These are phyloP conservation scores for Brachirus orientalis DNA, from an alignment of 2,113 vertebrate species.

Conservation along the genomic window DNA sequence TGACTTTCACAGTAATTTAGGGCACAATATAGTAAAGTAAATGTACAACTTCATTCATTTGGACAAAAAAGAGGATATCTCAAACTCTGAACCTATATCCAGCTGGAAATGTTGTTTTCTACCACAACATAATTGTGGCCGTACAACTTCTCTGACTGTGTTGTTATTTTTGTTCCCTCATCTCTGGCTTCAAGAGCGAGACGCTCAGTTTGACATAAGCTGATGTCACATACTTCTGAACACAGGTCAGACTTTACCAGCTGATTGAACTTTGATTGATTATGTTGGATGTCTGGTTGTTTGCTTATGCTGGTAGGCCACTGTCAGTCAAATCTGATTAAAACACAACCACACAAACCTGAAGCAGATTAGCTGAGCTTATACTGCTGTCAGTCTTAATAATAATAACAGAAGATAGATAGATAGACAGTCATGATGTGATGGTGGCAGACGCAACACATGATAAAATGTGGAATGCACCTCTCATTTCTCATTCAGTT, in stretches of 20 bases:
- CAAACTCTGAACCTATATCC: not conserved
- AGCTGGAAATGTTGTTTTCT: not conserved
- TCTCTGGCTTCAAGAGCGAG: not conserved
- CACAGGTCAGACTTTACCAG: no score
- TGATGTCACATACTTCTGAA: no score
- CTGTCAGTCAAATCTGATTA: not conserved
- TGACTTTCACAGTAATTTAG: no score
- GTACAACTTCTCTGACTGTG: not conserved
- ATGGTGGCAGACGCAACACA: no score
- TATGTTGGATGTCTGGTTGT: not conserved
- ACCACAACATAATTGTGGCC: not conserved
- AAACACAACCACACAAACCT: no score
- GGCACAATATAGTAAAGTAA: no score
- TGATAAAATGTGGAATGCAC: not conserved
- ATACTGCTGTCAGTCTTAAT: no score
- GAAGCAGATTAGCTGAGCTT: no score
- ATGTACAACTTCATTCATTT: no score
- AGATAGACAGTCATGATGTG: not conserved
- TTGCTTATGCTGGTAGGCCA: not conserved
- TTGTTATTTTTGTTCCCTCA: not conserved
- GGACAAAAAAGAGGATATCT: no score
- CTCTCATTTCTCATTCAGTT: conserved; percentile 5
- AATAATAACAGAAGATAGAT: no score
- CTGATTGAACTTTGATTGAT: not conserved
- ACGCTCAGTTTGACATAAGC: no score